These are phyloP conservation scores for Lucinisca nassula DNA, from an alignment of 2,888 invertebrate species.

Conservation along the genomic window DNA sequence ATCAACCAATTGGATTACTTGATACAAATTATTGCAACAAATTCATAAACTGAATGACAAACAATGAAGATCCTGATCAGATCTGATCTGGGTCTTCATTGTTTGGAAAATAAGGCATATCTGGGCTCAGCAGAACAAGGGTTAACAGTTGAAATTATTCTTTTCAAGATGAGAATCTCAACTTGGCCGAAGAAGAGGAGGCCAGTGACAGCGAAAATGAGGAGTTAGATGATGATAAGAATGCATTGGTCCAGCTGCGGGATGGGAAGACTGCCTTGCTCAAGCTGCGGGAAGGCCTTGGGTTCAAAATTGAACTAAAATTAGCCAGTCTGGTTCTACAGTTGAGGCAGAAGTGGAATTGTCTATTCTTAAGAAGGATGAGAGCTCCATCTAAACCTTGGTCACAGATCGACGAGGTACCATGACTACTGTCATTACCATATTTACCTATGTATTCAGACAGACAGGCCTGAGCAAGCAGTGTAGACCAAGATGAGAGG, in stretches of 20 bases:
- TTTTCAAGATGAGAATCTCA: neutral
- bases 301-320: constrained; percentile 92
- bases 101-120: no score
- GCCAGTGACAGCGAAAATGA: constrained; percentile 90
- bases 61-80: no score
- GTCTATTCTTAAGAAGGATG: constrained; percentile 90
- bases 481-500: no score
- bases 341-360: constrained; percentile 92
- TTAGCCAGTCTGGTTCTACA: constrained; percentile 91
- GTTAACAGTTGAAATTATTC: no score
- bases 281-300: constrained; percentile 93
- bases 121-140: no score
- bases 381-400: constrained; percentile 88
- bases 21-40: no score
- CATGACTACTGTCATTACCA: no score
- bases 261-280: constrained; percentile 90
- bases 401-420: constrained; percentile 90
- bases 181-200: constrained; percentile 36
- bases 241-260: constrained; percentile 91
- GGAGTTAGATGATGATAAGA: constrained; percentile 88
- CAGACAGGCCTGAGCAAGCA: no score
- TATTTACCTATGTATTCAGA: no score
- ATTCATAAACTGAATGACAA: no score
- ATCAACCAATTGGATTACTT: no score
- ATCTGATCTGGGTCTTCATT: no score